Base-by-base conservation (phyloP, 2,113 vertebrate genomes). In the Ceyx cyanopectus region DNA sequence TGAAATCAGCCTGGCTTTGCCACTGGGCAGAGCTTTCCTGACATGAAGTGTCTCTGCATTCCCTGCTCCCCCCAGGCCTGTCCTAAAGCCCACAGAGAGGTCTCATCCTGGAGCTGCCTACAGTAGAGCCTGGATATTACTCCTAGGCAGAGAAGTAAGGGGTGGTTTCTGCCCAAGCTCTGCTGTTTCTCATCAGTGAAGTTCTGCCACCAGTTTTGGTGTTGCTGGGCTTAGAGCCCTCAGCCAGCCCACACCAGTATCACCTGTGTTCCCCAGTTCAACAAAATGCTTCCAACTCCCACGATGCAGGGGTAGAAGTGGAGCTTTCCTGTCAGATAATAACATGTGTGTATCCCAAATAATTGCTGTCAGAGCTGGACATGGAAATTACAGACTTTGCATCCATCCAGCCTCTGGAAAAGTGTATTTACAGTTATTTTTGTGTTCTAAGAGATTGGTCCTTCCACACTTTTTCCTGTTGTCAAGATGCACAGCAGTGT, bases 81-180 rank as follows among this genome's bases (percentile, higher is more conserved):
- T 22, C 54, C 12, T 32, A 82, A 65, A 56, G 27, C 20, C 46
- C 46, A 48, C 20, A 41, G 40, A n/a, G 10, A 45, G 10, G 10
- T 50, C 9, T 46, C 56, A 37, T 16, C 7, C 22, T 14, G 15
- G 16, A 34, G 23, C 9, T 48, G 12, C 40, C n/a, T 65, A 7
- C 1, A 0, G 68, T 26, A 57, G 12, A 57, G 19, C 3, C 29
- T 79, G 10, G 0, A 0, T 61, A 17, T 56, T 19, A 34, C 56
- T 78, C 43, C 30, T 48, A 53, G 18, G 24, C 14, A n/a, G 37
- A 51, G 30, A 54, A 58, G 58, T 48, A 70, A 34, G 1, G 1
- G 10, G 3, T 6, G 30, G 37, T 37, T 81, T 80, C 22, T 48
- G 14, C 37, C 30, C 30, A 41, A 10, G 13, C 16, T 82, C 43